These are phyloP conservation scores for Amazona finschi DNA, from an alignment of 2,797 vertebrate species.

Conservation along the genomic window DNA sequence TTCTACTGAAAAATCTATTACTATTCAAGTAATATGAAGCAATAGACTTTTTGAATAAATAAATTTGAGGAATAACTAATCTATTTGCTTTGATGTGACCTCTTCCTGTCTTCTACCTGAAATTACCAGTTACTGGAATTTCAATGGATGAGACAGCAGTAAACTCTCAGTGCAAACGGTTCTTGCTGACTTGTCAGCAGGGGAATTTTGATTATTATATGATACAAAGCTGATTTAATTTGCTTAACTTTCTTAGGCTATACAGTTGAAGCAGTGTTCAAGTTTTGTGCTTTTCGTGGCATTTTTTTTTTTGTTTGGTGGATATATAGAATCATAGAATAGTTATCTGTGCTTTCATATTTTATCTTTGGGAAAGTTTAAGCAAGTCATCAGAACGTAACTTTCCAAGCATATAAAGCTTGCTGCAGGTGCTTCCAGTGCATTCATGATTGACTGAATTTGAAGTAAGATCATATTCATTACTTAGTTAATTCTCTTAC, in stretches of 20 bases:
- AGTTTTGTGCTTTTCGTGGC: neutral
- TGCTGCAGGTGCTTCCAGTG: neutral
- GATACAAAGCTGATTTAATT: neutral
- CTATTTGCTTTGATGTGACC: neutral
- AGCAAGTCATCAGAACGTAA: neutral
- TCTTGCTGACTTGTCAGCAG: neutral
- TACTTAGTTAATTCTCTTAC: neutral
- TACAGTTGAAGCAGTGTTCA: neutral
- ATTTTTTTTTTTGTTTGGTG: neutral
- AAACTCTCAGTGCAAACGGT: neutral
- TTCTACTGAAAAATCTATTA: neutral
- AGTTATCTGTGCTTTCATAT: neutral
- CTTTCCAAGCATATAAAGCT: neutral
- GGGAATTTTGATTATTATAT: neutral
- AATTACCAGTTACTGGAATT: neutral
- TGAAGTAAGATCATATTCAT: neutral
- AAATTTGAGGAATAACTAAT: neutral
- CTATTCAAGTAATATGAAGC: neutral
- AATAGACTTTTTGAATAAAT: neutral
- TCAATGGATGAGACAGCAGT: neutral
- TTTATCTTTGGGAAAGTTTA: neutral
- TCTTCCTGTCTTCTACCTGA: neutral
- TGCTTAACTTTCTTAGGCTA: neutral
- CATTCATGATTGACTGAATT: neutral
- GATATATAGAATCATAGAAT: neutral